Evolutionary conservation across 1,140 invertebrate genomes (phyloP), one percentile per base, ranked within the genome.

Genomic region (Physella acuta): DNA sequence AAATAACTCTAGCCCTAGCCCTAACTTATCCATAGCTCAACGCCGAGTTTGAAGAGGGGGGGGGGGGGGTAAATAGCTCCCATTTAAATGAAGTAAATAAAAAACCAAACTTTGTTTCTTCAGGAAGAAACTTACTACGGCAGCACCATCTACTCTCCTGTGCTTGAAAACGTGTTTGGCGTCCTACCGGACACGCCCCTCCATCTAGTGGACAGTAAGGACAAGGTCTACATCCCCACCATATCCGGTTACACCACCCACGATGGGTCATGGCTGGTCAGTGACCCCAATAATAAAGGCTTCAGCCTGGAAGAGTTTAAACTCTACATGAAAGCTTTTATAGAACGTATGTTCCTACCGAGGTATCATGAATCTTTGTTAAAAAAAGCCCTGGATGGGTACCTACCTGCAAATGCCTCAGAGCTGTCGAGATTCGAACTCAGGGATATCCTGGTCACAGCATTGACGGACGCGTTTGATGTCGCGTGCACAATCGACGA

Each of bases 161-260:
- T 60, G 11, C 8, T 34, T 11, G 58, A 34, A 11, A 34, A 30
- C 3, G 14, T 31, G 11, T 60, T 60, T 34, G 26, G 58, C 3
- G 20, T 60, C 11, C 33, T 60, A 8, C 58, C 58, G 58, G 58
- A 60, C 17, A 60, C 58, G 17, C 58, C 58, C 26, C 8, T 14
- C 3, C 4, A 60, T 11, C 58, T 60, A 3, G 26, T 60, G 58
- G 33, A 28, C 26, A 34, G 34, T 3, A 30, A 4, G 26, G 26
- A 28, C 26, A 20, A 26, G 26, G 8, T 60, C 8, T 30, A 60
- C 33, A 33, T 60, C 24, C 58, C 58, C 26, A 60, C 58, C 4
- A 60, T 60, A 11, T 60, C 4, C 58, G 58, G 58, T 24, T 60
- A 60, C 58, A 60, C 58, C 11, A 30, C 26, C 11, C 26, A 60